phyloP scores from a whole-genome alignment of 2,888 invertebrate genomes.

The Ryuthela nishihirai region DNA sequence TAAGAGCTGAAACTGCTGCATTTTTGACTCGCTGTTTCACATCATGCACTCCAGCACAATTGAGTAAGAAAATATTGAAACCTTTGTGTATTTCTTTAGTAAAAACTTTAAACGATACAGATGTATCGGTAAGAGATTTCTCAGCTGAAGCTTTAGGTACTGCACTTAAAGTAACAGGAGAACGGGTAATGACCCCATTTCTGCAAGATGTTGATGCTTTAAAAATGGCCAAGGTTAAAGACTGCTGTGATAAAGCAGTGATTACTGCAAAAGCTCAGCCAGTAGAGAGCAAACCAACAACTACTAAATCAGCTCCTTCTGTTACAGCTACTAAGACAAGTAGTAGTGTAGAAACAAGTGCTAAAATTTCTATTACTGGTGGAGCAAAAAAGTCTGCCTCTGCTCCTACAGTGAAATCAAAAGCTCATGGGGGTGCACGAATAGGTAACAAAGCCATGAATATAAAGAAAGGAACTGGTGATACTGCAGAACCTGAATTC shows the following conservation, averaged over 20 bases:
- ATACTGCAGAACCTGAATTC: constrained; percentile 26
- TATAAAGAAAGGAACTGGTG: constrained; percentile 47
- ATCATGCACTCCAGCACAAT: constrained; percentile 70
- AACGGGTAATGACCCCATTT: constrained; percentile 80
- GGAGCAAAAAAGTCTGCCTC: constrained; percentile 25
- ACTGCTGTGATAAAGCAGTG: constrained; percentile 84
- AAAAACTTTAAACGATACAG: constrained; percentile 62
- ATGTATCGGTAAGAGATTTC: constrained; percentile 86
- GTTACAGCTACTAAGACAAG: constrained; percentile 46
- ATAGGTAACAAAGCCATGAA: constrained; percentile 48
- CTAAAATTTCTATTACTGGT: constrained; percentile 17
- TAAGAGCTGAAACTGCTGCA: constrained; percentile 79
- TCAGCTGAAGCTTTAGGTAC: constrained; percentile 92
- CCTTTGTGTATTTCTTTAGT: constrained; percentile 70
- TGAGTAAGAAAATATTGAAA: constrained; percentile 88
- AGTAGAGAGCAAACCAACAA: constrained; percentile 4
- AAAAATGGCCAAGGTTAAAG: constrained; percentile 89
- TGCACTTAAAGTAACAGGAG: constrained; percentile 87
- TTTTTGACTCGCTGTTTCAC: constrained; percentile 81
- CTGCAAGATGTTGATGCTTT: constrained; percentile 82
- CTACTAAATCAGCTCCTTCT: constrained; percentile 24
- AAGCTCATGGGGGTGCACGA: constrained; percentile 7
- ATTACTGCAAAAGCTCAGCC: constrained; percentile 24
- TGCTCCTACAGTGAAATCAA: constrained; percentile 39
- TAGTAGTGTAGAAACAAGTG: constrained; percentile 24